These are phyloP conservation scores for Paramacrobiotus metropolitanus DNA, from an alignment of 1,140 invertebrate genomes.

Conservation along the genomic window DNA sequence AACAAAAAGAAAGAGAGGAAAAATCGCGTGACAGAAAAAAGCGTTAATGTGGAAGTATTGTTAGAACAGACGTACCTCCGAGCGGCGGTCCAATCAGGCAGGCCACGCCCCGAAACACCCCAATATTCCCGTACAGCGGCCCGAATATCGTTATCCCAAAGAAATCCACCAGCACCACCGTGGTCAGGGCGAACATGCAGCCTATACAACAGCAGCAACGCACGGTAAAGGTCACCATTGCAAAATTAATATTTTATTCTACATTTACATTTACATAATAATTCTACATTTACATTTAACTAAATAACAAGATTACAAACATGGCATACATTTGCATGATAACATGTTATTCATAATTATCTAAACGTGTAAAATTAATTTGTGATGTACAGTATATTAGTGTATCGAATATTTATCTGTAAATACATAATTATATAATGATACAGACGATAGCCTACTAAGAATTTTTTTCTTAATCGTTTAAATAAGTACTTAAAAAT, in stretches of 20 bases:
- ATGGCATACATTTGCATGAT: too few relatives aligned
- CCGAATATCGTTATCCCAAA: constrained; percentile 62
- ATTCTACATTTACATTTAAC: not conserved
- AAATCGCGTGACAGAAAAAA: not conserved
- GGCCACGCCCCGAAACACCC: constrained; percentile 73
- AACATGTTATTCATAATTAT: too few relatives aligned
- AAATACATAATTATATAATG: not conserved
- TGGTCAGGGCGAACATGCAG: constrained; percentile 77
- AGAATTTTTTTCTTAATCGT: not conserved
- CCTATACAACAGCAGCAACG: constrained; percentile 26
- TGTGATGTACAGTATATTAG: not conserved
- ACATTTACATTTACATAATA: not conserved
- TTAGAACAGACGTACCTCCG: constrained; percentile 36
- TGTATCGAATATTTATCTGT: not conserved
- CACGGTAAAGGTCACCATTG: not conserved
- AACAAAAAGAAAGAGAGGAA: not conserved
- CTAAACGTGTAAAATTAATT: too few relatives aligned
- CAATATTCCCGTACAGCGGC: constrained; percentile 68
- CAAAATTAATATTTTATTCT: constrained; percentile 3
- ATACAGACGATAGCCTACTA: not conserved
- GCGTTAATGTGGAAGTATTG: not conserved
- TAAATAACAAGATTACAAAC: too few relatives aligned
- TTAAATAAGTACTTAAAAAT: not conserved
- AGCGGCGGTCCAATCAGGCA: constrained; percentile 65
- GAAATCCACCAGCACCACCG: constrained; percentile 62